Conservation (phyloP, 2,888 invertebrate genomes). For the Volucella zonaria region DNA sequence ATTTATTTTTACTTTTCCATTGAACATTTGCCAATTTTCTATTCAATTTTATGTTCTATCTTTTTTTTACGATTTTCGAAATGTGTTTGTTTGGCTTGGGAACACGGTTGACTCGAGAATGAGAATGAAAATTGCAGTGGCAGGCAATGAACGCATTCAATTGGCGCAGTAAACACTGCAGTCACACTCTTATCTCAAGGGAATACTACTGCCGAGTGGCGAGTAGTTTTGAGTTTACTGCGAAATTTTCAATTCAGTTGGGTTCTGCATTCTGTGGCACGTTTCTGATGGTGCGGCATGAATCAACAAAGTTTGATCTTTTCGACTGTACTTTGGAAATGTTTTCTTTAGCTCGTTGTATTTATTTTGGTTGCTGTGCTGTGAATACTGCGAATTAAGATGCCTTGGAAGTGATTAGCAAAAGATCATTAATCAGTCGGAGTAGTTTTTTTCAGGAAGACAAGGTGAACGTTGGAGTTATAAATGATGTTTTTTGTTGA, state of each 20-base stretch:
- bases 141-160: conserved; percentile 6
- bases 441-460: too few relatives aligned
- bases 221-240: conserved; percentile 20
- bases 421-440: too few relatives aligned
- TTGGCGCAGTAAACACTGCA: conserved; percentile 33
- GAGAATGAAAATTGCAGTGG: conserved; percentile 1
- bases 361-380: too few relatives aligned
- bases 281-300: not conserved
- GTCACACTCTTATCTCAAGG: not conserved
- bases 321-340: not conserved
- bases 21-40: conserved; percentile 48
- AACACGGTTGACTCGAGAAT: conserved; percentile 24
- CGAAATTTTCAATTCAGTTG: conserved; percentile 20
- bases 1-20: conserved; percentile 38
- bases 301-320: not conserved
- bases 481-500: too few relatives aligned
- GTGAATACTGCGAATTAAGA: too few relatives aligned
- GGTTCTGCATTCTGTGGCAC: not conserved
- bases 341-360: not conserved
- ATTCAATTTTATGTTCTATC: conserved; percentile 2
- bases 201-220: not conserved
- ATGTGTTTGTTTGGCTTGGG: conserved; percentile 1
- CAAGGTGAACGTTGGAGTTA: too few relatives aligned
- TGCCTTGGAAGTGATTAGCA: too few relatives aligned
- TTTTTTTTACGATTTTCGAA: conserved; percentile 4